Conservation (phyloP, 1,140 invertebrate genomes). For the Nebria ingens region DNA sequence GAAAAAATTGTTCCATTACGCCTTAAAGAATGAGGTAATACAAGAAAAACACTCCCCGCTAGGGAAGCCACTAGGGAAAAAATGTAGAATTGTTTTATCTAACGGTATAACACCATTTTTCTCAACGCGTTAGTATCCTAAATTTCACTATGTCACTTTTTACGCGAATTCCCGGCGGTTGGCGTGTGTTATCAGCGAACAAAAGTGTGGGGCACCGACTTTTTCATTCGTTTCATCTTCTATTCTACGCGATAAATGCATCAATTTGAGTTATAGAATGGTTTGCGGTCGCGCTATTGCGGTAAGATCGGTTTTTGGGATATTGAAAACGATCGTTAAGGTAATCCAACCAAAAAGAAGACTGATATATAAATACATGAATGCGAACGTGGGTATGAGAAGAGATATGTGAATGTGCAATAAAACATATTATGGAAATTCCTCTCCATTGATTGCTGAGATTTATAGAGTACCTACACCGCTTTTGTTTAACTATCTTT, state of each 20-base stretch:
- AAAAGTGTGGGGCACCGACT: neutral
- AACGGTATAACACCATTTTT: no score
- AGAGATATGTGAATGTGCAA: neutral
- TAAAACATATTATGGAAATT: slow-evolving; percentile 7
- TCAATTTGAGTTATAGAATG: slow-evolving; percentile 6
- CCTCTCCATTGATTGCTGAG: neutral
- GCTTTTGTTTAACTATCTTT: no score
- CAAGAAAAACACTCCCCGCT: no score
- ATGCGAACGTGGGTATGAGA: no score
- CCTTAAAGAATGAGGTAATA: neutral
- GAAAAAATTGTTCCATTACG: neutral
- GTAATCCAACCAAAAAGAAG: neutral
- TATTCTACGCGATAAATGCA: slow-evolving; percentile 1
- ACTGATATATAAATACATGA: no score
- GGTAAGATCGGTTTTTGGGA: neutral
- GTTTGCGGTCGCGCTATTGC: neutral
- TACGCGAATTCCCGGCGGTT: neutral
- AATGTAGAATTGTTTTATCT: slow-evolving; percentile 7
- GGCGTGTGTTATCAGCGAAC: neutral
- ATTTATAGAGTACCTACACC: neutral
- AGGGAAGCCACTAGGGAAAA: slow-evolving; percentile 10
- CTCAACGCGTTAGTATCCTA: no score
- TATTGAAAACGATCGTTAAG: slow-evolving; percentile 1
- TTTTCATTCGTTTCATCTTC: slow-evolving; percentile 4
- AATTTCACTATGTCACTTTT: no score